Conservation (phyloP, 2,888 invertebrate genomes). For the Tipula lateralis region DNA sequence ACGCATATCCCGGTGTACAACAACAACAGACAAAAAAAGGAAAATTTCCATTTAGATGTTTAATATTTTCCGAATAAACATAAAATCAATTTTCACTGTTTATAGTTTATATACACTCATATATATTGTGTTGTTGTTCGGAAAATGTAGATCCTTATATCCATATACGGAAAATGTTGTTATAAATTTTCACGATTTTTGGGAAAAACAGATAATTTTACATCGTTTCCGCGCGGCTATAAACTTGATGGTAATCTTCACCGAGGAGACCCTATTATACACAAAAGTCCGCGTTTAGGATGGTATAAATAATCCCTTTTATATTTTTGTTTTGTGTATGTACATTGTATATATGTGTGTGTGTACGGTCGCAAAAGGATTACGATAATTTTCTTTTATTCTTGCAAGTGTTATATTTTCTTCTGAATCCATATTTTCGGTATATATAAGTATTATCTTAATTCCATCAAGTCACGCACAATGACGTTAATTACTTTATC, state of each 20-base stretch:
- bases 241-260: neutral
- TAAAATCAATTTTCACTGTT: constrained; percentile 19
- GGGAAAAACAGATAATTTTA: constrained; percentile 1
- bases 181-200: neutral
- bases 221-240: neutral
- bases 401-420: neutral
- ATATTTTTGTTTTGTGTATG: neutral
- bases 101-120: neutral
- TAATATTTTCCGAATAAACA: constrained; percentile 24
- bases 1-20: neutral
- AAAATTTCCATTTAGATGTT: constrained; percentile 19
- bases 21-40: neutral
- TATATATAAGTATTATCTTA: neutral
- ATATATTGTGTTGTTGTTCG: neutral
- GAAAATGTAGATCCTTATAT: neutral
- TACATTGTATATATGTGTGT: too few relatives aligned
- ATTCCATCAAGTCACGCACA: constrained; percentile 16
- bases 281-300: neutral
- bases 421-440: neutral
- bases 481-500: constrained; percentile 24
- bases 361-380: neutral
- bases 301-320: neutral
- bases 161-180: constrained; percentile 3
- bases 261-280: neutral
- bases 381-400: neutral